phyloP scores from a whole-genome alignment of 2,113 vertebrate genomes.

The Callipepla californica region DNA sequence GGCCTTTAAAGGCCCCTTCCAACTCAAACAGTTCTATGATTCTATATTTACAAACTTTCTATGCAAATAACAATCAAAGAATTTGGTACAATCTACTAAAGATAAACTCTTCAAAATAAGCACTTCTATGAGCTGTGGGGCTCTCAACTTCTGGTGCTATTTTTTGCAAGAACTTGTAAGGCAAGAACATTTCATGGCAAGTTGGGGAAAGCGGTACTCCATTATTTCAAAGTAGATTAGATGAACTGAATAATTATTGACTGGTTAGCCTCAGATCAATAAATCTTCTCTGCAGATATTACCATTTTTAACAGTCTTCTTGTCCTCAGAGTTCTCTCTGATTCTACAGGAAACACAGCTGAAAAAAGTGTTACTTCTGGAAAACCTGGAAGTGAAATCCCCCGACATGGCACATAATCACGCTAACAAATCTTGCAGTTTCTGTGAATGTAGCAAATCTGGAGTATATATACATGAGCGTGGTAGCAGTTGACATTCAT shows the following conservation, averaged over 20 bases:
- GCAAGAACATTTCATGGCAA: not conserved
- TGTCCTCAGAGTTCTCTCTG: not conserved
- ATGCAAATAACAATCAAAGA: not conserved
- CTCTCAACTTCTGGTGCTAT: fast-evolving
- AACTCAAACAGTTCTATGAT: too few relatives aligned
- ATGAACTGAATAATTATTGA: not conserved
- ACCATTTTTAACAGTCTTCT: not conserved
- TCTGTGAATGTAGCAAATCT: not conserved
- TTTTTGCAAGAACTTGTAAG: not conserved
- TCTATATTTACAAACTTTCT: not conserved
- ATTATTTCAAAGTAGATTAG: not conserved
- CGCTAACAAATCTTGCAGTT: not conserved
- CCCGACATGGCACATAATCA: fast-evolving
- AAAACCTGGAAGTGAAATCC: not conserved
- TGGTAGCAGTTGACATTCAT: not conserved
- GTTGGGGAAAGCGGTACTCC: not conserved
- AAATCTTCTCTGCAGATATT: not conserved
- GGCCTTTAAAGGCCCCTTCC: too few relatives aligned
- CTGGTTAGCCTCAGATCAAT: not conserved
- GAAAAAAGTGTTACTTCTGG: not conserved
- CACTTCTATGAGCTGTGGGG: not conserved
- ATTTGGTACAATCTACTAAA: not conserved
- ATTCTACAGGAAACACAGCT: not conserved
- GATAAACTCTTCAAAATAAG: not conserved
- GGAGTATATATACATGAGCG: fast-evolving